Conservation (phyloP, 2,888 invertebrate species). For the Spisula solida region DNA sequence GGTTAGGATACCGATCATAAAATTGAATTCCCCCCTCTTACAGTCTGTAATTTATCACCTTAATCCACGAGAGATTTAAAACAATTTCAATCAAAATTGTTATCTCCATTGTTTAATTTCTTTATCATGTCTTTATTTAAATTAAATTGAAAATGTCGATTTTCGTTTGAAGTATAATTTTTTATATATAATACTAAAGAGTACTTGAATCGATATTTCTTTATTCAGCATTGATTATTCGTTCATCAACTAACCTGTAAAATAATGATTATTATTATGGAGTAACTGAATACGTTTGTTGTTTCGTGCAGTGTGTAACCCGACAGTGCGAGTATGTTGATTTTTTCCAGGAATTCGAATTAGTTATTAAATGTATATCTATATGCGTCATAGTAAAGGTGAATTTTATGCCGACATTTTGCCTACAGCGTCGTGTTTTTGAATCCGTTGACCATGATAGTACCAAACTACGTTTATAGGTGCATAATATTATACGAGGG, state of each 20-base stretch:
- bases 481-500: too few species aligned
- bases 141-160: slow-evolving; percentile 13
- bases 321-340: too few species aligned
- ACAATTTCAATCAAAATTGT: slow-evolving; percentile 5
- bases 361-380: too few species aligned
- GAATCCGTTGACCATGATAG: too few species aligned
- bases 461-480: too few species aligned
- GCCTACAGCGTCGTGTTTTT: too few species aligned
- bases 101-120: slow-evolving; percentile 24
- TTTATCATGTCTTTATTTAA: slow-evolving; percentile 13
- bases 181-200: background rate
- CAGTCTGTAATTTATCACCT: background rate
- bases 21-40: slow-evolving; percentile 1
- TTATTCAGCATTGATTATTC: background rate
- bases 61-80: background rate
- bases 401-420: too few species aligned
- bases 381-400: too few species aligned
- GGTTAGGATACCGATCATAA: background rate
- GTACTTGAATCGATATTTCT: background rate
- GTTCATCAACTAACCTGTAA: background rate
- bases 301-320: background rate
- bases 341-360: too few species aligned
- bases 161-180: background rate
- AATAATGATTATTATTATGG: background rate
- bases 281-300: background rate